A percentile compares a stretch with the other conserved stretches of the same genome.
These are phyloP conservation scores for Piezodorus guildinii DNA, from an alignment of 1,140 invertebrate species.

Conservation along the genomic window DNA sequence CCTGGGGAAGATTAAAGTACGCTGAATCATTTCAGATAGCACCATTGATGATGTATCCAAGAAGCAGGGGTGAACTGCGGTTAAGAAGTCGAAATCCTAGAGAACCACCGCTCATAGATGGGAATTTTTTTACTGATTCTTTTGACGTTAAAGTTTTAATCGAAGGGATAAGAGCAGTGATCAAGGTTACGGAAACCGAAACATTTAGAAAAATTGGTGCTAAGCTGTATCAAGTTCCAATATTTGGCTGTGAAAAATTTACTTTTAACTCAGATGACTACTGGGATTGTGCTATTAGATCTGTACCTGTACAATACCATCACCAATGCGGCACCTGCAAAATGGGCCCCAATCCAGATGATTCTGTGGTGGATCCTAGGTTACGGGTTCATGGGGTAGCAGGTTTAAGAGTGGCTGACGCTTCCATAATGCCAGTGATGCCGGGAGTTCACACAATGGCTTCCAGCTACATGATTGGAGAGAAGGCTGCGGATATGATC, in stretches of 20 bases:
- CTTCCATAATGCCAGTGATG: conserved; percentile 59
- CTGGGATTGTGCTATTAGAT: conserved; percentile 56
- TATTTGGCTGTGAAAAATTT: conserved; percentile 44
- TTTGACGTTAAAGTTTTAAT: conserved; percentile 53
- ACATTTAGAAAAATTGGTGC: conserved; percentile 47
- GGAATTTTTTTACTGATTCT: conserved; percentile 56
- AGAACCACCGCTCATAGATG: conserved; percentile 56
- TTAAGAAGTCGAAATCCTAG: conserved; percentile 58
- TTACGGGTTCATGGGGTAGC: conserved; percentile 55
- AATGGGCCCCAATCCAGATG: conserved; percentile 58
- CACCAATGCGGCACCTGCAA: conserved; percentile 41
- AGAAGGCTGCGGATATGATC: conserved; percentile 73
- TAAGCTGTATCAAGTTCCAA: conserved; percentile 40
- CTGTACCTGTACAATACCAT: conserved; percentile 49
- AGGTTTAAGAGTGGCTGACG: conserved; percentile 59
- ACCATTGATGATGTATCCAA: conserved; percentile 61
- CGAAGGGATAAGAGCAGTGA: conserved; percentile 49
- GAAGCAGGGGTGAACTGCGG: conserved; percentile 54
- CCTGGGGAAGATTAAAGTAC: conserved; percentile 33
- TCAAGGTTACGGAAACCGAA: conserved; percentile 44
- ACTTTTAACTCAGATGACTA: conserved; percentile 50
- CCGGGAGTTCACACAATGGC: conserved; percentile 60
- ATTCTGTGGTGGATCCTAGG: conserved; percentile 42
- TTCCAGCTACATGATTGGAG: conserved; percentile 70
- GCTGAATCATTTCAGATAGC: conserved; percentile 50